These are phyloP conservation scores for Calyptomena viridis DNA, from an alignment of 2,113 vertebrate species.

Conservation along the genomic window DNA sequence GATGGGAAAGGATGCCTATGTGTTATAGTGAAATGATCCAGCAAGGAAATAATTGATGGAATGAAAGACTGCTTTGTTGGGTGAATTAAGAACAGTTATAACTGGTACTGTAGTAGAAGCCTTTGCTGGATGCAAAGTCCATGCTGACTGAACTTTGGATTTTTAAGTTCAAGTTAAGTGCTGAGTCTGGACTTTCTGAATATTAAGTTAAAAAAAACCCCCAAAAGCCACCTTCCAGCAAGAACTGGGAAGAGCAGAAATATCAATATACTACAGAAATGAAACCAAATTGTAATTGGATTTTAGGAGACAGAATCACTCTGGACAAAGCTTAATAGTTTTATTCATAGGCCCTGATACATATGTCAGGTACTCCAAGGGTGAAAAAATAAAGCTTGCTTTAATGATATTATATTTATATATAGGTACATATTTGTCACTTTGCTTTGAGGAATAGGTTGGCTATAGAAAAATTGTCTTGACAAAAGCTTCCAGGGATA, in stretches of 20 bases:
- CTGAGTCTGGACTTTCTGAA: neutral
- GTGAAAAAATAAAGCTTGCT: neutral
- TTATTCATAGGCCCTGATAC: neutral
- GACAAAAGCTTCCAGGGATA: neutral
- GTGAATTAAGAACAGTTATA: neutral
- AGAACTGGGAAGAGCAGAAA: neutral
- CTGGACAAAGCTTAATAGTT: neutral
- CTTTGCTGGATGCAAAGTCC: neutral
- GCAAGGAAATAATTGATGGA: neutral
- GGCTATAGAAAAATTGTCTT: neutral
- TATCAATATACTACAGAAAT: neutral
- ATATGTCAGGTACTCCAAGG: neutral
- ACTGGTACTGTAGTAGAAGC: neutral
- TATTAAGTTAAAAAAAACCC: neutral
- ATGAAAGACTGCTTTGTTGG: neutral
- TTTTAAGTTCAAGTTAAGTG: neutral
- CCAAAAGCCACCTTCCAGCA: neutral
- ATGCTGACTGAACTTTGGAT: neutral
- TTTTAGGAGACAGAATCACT: neutral
- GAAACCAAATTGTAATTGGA: neutral
- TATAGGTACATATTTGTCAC: neutral
- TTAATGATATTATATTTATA: neutral
- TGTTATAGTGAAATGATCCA: neutral
- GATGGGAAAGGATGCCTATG: neutral
- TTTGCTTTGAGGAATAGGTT: neutral